Evolutionary conservation across 1,140 invertebrate species (phyloP).

Genomic region (Drosophila suzukii): DNA sequence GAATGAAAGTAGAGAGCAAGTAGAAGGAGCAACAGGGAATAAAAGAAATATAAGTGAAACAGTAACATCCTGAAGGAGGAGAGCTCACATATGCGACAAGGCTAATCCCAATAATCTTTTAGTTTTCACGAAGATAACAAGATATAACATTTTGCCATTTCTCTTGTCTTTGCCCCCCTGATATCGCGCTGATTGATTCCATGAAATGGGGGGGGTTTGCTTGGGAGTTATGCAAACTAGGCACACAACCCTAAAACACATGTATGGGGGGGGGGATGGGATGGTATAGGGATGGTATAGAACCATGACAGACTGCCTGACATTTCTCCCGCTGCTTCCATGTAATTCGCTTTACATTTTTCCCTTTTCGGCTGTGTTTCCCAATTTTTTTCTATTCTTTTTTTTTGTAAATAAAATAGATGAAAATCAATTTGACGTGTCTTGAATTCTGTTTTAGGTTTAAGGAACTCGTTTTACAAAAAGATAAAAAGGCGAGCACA

Average conservation of each 20-base stretch:
- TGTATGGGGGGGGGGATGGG: conserved; percentile 1
- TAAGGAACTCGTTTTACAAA: conserved; percentile 77
- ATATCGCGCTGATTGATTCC: conserved; percentile 35
- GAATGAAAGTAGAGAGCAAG: conserved; percentile 8
- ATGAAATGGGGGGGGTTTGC: background rate
- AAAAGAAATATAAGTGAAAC: conserved; percentile 6
- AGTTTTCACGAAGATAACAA: conserved; percentile 48
- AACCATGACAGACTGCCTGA: conserved; percentile 44
- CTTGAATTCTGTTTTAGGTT: conserved; percentile 76
- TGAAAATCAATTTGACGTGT: conserved; percentile 82
- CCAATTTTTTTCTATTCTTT: conserved; percentile 11
- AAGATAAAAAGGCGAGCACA: conserved; percentile 48
- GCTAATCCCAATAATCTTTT: conserved; percentile 56
- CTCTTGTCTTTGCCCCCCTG: background rate
- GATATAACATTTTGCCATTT: background rate
- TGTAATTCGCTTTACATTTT: conserved; percentile 57
- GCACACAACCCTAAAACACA: conserved; percentile 4
- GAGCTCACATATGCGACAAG: conserved; percentile 12
- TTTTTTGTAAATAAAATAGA: conserved; percentile 75
- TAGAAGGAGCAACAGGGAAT: conserved; percentile 2
- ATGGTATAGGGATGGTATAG: conserved; percentile 1
- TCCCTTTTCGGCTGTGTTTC: conserved; percentile 20
- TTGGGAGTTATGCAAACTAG: conserved; percentile 29
- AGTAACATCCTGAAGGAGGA: conserved; percentile 4
- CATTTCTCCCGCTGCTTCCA: conserved; percentile 59